These are phyloP conservation scores for Nudaria mundana DNA, from an alignment of 2,888 invertebrate genomes.

Conservation along the genomic window DNA sequence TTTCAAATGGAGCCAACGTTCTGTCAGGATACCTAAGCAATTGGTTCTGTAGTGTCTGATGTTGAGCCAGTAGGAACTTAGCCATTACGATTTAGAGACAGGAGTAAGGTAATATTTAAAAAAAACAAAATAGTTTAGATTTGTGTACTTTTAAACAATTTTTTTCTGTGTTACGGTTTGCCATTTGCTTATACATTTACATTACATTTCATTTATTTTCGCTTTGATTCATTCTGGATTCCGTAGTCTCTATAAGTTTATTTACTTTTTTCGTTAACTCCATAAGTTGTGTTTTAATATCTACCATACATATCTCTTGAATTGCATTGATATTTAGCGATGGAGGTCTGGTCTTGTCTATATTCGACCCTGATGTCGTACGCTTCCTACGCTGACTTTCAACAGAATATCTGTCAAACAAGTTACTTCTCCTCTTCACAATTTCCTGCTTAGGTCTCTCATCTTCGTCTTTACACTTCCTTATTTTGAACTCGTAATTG, in stretches of 20 bases:
- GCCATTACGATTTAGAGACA: too few relatives aligned
- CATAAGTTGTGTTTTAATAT: constrained; percentile 65
- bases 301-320: constrained; percentile 75
- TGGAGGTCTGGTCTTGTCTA: constrained; percentile 53
- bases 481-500: constrained; percentile 68
- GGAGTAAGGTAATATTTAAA: too few relatives aligned
- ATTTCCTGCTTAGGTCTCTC: constrained; percentile 44
- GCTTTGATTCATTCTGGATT: constrained; percentile 47
- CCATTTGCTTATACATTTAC: too few relatives aligned
- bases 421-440: constrained; percentile 71
- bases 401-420: constrained; percentile 65
- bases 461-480: constrained; percentile 50
- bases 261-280: constrained; percentile 67
- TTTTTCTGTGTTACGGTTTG: too few relatives aligned
- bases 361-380: constrained; percentile 50
- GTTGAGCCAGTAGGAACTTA: too few relatives aligned
- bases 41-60: too few relatives aligned
- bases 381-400: constrained; percentile 67
- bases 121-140: too few relatives aligned
- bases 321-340: constrained; percentile 67
- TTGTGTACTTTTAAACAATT: too few relatives aligned
- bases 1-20: too few relatives aligned
- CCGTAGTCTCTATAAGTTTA: constrained; percentile 60
- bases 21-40: too few relatives aligned
- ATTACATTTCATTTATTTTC: constrained; percentile 58